Conservation (phyloP, 2,113 vertebrate species). For the Brachyhypopomus gauderio region DNA sequence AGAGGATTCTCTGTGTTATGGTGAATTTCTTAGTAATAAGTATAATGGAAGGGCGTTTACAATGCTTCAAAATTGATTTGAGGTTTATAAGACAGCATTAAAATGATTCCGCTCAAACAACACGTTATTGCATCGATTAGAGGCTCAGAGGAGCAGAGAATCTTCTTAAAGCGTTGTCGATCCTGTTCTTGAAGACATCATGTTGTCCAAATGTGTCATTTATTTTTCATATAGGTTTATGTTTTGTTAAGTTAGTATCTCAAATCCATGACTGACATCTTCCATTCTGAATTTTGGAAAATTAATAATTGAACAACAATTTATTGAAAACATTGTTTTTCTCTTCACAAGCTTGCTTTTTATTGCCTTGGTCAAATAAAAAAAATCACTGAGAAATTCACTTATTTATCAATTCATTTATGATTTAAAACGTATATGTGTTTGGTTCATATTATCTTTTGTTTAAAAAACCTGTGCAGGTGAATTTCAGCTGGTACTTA, state of each 20-base stretch:
- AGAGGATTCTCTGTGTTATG: background rate
- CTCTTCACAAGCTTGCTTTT: too few species aligned
- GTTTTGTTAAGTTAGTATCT: background rate
- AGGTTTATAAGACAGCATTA: constrained; percentile 12
- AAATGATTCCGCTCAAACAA: constrained; percentile 24
- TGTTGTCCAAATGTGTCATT: background rate
- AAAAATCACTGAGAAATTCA: background rate
- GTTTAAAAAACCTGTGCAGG: background rate
- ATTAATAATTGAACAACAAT: background rate
- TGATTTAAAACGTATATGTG: background rate
- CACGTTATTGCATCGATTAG: constrained; percentile 1
- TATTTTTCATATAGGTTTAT: background rate
- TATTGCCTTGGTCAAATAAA: background rate
- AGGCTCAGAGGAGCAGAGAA: constrained; percentile 22
- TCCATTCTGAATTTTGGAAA: background rate
- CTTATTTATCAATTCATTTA: background rate
- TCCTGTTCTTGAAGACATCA: constrained; percentile 2
- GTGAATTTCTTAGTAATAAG: constrained; percentile 12
- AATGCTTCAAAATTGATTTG: constrained; percentile 13
- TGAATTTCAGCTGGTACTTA: background rate
- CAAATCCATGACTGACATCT: background rate
- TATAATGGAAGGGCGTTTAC: constrained; percentile 6
- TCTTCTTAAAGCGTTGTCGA: background rate
- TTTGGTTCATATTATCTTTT: background rate
- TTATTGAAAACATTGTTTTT: background rate